Conservation (phyloP, 2,888 invertebrate species). For the Exephanes ischioxanthus region DNA sequence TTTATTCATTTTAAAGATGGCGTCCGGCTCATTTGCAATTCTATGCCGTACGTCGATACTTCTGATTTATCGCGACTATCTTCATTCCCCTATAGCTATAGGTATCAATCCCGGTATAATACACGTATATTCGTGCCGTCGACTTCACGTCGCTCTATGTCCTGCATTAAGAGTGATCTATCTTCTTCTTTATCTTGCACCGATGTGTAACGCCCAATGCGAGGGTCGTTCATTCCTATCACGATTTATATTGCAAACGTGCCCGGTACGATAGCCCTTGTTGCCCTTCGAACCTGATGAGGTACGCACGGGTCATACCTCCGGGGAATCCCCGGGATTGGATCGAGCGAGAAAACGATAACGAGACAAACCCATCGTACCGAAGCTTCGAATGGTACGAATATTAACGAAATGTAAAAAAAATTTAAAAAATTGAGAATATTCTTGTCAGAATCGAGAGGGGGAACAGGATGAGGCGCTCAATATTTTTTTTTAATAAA, state of each 20-base stretch:
- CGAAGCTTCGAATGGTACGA: not conserved
- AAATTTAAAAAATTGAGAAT: not conserved
- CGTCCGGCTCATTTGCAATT: constrained; percentile 84
- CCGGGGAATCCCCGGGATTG: constrained; percentile 5
- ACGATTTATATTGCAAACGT: constrained; percentile 43
- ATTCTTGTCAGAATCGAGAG: not conserved
- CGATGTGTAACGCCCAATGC: constrained; percentile 19
- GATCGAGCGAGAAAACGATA: not conserved
- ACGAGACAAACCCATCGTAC: not conserved
- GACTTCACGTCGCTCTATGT: constrained; percentile 31
- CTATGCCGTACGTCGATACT: constrained; percentile 84
- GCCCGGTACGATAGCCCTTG: constrained; percentile 7
- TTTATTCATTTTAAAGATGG: constrained; percentile 83
- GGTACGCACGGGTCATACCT: not conserved
- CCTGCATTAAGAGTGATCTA: constrained; percentile 41
- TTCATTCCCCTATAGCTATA: constrained; percentile 73
- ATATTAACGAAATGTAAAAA: not conserved
- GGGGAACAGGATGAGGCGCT: no score
- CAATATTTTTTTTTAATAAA: not conserved
- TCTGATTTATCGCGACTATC: constrained; percentile 84
- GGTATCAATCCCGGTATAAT: not conserved
- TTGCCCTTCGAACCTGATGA: constrained; percentile 10
- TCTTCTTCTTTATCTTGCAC: constrained; percentile 38
- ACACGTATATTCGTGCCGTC: constrained; percentile 29
- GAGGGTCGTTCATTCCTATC: constrained; percentile 32